Base-by-base conservation (phyloP, 2,797 vertebrate genomes). In the Capromys pilorides region DNA sequence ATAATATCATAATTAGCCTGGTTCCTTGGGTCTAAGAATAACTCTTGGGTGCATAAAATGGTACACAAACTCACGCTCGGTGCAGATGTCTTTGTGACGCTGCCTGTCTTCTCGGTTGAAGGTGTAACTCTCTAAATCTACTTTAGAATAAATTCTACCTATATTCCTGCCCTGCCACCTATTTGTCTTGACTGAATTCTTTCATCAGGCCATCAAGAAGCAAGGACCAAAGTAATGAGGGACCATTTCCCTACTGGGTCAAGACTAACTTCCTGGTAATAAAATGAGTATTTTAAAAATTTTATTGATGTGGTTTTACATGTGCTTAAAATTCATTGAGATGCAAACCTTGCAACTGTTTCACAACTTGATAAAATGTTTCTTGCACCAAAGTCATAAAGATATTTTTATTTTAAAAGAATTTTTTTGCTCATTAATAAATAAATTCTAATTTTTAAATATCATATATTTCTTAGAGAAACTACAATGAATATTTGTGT, bases 401-500 rank as follows among this genome's bases (percentile, higher is more conserved):
- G 14, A 28, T 13, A 75, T n/a, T 88, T 88, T 90, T 75, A 86
- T 78, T 86, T 86, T 71, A 88, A 2, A 61, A 13, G 26, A 7
- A 3, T 36, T 59, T 85, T 73, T 73, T 57, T 67, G 66, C 16
- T 84, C 66, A 66, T 80, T 82, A 6, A 21, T 80, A 28, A 86
- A 28, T 26, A 18, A 49, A 4, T 88, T 94, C 75, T 57, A 75
- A 77, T 69, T 86, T 90, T 73, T 9, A 88, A 95, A 61, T 75
- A 39, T 67, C 80, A 85, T 69, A 92, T 54, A 75, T 77, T 73
- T 75, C 84, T 84, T 49, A 13, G n/a, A 80, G 73, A 91, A 88
- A 88, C 49, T 77, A 81, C 31, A 2, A 21, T 73, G 14, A 75
- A 71, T 67, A 75, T 67, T 95, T 92, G 26, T 59, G n/a, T 84